Evolutionary conservation across 2,113 vertebrate species (phyloP).

Genomic region (Acanthisitta chloris): DNA sequence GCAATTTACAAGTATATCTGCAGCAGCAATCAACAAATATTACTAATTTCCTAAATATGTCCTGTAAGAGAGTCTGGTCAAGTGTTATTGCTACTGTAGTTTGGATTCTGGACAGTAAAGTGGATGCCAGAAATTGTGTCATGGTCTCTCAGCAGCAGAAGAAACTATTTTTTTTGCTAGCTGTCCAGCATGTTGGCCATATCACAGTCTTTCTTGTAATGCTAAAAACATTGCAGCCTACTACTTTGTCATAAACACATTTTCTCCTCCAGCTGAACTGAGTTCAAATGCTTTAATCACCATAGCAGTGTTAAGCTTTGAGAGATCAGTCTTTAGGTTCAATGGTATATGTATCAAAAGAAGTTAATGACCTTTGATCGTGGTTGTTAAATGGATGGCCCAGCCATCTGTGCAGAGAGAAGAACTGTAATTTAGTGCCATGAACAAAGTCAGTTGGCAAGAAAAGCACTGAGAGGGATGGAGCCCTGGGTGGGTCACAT

Average conservation of each 20-base stretch:
- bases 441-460: not conserved
- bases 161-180: not conserved
- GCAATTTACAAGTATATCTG: not conserved
- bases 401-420: not conserved
- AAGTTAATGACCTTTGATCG: not conserved
- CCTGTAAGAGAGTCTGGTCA: slow-evolving; percentile 4
- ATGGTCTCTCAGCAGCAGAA: slow-evolving; percentile 14
- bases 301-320: not conserved
- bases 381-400: not conserved
- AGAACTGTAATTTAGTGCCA: not conserved
- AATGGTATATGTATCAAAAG: not conserved
- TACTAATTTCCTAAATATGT: slow-evolving; percentile 34
- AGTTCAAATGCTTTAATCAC: not conserved
- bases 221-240: slow-evolving; percentile 9
- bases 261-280: slow-evolving; percentile 9
- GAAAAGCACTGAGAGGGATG: not conserved
- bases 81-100: slow-evolving; percentile 44
- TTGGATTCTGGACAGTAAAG: not conserved
- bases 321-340: not conserved
- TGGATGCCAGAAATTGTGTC: slow-evolving; percentile 47
- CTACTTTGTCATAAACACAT: slow-evolving; percentile 1
- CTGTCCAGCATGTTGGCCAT: not conserved
- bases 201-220: slow-evolving; percentile 8
- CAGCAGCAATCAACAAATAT: not conserved
- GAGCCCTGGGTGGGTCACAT: rapidly evolving